A percentile compares a stretch with the other conserved stretches of the same genome.
phyloP scores from a whole-genome alignment of 2,797 vertebrate genomes.

The Premnoplex brunnescens region DNA sequence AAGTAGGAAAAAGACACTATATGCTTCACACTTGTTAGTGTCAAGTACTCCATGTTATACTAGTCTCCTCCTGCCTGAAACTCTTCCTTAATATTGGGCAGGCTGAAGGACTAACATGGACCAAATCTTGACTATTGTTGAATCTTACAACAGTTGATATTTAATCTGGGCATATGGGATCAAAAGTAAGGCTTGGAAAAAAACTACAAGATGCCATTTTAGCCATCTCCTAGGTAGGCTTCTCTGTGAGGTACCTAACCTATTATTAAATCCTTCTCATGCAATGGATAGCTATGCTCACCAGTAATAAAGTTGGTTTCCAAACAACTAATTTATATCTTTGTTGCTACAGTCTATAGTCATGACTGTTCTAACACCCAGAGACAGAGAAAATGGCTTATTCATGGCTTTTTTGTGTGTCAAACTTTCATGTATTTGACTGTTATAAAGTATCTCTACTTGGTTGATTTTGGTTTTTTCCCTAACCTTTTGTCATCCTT shows the following conservation, averaged over 20 bases:
- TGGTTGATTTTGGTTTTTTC: fast-evolving
- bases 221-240: not conserved
- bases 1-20: not conserved
- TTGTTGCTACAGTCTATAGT: not conserved
- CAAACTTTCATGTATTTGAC: not conserved
- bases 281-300: not conserved
- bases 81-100: not conserved
- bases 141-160: not conserved
- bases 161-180: not conserved
- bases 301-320: not conserved
- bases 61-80: not conserved
- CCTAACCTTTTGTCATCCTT: not conserved
- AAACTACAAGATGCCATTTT: not conserved
- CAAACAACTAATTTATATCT: not conserved
- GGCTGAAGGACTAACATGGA: not conserved
- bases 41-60: not conserved
- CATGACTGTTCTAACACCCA: not conserved
- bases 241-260: not conserved
- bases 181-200: not conserved
- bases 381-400: not conserved
- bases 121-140: not conserved
- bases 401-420: not conserved
- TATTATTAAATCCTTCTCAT: not conserved
- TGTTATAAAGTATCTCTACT: not conserved
- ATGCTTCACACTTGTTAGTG: not conserved